Evolutionary conservation across 1,140 invertebrate genomes (phyloP).

Genomic region (Meloidogyne exigua): DNA sequence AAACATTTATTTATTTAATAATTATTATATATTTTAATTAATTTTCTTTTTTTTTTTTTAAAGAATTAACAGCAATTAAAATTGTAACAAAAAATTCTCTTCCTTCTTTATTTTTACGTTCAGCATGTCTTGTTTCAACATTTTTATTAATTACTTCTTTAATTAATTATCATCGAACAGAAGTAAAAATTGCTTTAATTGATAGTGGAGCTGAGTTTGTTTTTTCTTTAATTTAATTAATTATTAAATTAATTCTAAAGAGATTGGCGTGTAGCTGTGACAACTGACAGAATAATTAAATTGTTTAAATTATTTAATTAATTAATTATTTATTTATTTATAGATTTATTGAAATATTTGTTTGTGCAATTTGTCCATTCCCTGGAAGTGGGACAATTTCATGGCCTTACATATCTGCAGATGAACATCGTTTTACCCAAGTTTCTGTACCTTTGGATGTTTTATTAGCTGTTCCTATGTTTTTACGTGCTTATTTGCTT

Average conservation of each 20-base stretch:
- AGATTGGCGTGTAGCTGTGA: constrained; percentile 61
- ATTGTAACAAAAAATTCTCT: constrained; percentile 32
- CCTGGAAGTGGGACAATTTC: constrained; percentile 54
- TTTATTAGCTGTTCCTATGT: constrained; percentile 96
- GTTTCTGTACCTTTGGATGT: constrained; percentile 74
- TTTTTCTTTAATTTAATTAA: background rate
- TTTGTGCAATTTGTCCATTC: constrained; percentile 62
- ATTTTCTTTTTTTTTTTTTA: constrained; percentile 19
- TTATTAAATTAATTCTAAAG: background rate
- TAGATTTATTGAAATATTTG: constrained; percentile 48
- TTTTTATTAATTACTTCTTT: constrained; percentile 51
- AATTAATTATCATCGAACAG: constrained; percentile 61
- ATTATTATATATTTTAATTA: background rate
- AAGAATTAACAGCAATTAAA: constrained; percentile 26
- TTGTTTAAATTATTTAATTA: background rate
- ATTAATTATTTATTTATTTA: background rate
- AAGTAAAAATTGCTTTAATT: constrained; percentile 63
- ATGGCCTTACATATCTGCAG: constrained; percentile 57
- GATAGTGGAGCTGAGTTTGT: constrained; percentile 57
- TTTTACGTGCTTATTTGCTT: constrained; percentile 96
- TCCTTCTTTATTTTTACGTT: constrained; percentile 48
- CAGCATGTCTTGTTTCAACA: constrained; percentile 53
- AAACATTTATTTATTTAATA: no score
- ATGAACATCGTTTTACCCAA: constrained; percentile 48
- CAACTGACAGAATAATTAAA: constrained; percentile 25